Percentiles rank a stretch among this genome's conserved stretches.
phyloP scores from a whole-genome alignment of 2,888 invertebrate species.

The Amblyjoppa fuscipennis region DNA sequence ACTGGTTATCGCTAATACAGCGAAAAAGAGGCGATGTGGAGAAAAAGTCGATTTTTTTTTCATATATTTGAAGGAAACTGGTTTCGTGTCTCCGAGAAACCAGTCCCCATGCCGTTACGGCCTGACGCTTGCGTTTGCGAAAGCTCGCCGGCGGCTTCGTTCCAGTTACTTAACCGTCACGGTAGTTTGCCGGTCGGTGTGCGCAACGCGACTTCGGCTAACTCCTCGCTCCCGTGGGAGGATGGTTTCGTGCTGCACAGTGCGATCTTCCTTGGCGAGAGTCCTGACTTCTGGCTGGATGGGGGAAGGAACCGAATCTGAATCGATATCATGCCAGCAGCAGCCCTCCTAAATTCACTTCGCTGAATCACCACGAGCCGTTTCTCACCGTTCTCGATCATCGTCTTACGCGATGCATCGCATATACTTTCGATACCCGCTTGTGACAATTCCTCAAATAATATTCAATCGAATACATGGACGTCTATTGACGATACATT shows the following conservation, averaged over 20 bases:
- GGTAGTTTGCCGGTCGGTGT: constrained; percentile 76
- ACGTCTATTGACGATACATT: no score
- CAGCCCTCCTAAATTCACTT: background rate
- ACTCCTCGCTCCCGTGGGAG: constrained; percentile 53
- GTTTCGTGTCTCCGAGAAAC: constrained; percentile 5
- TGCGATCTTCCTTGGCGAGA: constrained; percentile 36
- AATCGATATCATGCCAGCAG: background rate
- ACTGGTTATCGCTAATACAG: background rate
- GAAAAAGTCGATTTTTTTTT: background rate
- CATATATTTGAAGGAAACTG: background rate
- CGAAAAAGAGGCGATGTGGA: background rate
- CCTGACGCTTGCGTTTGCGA: constrained; percentile 76
- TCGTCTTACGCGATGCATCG: background rate
- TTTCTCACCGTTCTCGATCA: background rate
- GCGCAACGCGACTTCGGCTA: constrained; percentile 53
- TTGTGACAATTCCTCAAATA: background rate
- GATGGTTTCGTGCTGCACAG: constrained; percentile 48
- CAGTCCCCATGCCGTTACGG: constrained; percentile 48
- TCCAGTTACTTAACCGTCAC: constrained; percentile 81
- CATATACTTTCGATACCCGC: background rate
- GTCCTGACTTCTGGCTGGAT: constrained; percentile 7
- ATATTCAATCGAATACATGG: background rate
- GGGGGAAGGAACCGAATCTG: background rate
- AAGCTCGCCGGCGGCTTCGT: constrained; percentile 74
- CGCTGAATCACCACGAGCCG: background rate